Conservation (phyloP, 2,888 invertebrate species). For the Selenia dentaria region DNA sequence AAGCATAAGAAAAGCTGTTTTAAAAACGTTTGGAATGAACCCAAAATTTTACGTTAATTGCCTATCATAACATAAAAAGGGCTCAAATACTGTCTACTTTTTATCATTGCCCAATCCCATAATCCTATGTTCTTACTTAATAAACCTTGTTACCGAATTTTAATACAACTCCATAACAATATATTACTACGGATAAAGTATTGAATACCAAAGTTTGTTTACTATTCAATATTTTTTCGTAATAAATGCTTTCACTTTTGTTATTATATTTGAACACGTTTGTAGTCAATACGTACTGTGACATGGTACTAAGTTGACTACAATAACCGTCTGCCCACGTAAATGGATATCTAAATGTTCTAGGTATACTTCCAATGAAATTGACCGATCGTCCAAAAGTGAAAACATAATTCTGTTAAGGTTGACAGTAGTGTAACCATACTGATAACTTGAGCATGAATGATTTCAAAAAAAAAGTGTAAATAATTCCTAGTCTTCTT, state of each 20-base stretch:
- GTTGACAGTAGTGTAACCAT: constrained; percentile 1
- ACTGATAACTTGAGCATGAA: too few species aligned
- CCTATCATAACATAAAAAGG: too few species aligned
- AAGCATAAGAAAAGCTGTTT: too few species aligned
- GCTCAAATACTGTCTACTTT: too few species aligned
- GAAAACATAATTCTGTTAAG: constrained; percentile 29
- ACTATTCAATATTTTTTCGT: too few species aligned
- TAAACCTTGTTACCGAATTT: constrained; percentile 45
- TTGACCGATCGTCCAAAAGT: constrained; percentile 25
- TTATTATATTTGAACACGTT: too few species aligned
- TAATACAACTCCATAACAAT: constrained; percentile 55
- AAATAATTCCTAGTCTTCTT: too few species aligned
- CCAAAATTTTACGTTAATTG: too few species aligned
- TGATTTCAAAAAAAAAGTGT: too few species aligned
- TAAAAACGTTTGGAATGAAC: too few species aligned
- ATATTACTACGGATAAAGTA: constrained; percentile 37
- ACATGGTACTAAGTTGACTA: not conserved
- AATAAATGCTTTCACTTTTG: too few species aligned
- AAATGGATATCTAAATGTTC: constrained; percentile 15
- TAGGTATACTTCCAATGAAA: constrained; percentile 18
- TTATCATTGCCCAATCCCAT: constrained; percentile 2
- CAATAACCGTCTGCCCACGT: constrained; percentile 47
- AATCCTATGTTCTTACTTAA: constrained; percentile 22
- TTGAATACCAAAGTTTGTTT: too few species aligned
- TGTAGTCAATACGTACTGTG: not conserved